Percentiles rank a stretch among this genome's conserved stretches.
Evolutionary conservation across 37 sponge, comb jelly and placozoan genomes (phyloP).

Genomic region (Chondrosia reniformis): DNA sequence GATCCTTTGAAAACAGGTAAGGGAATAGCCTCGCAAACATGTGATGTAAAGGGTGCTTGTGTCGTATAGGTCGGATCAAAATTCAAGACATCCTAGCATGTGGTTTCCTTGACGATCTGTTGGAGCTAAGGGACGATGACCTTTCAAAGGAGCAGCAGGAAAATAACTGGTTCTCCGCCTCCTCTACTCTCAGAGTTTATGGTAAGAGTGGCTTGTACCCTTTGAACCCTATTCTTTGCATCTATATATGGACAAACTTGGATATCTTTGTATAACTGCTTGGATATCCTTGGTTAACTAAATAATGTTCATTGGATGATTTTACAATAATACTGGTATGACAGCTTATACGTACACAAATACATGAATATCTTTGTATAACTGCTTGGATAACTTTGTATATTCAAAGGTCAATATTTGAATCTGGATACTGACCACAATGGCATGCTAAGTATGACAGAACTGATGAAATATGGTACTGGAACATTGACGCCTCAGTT

Average conservation of each 20-base stretch:
- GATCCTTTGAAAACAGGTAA: conserved; percentile 90
- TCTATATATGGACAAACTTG: background rate
- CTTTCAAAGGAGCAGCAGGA: conserved; percentile 77
- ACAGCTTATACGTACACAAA: background rate
- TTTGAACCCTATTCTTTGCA: background rate
- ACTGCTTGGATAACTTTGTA: background rate
- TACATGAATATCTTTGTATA: background rate
- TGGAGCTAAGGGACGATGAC: conserved; percentile 95
- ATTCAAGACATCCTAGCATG: conserved; percentile 92
- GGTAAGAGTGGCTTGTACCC: conserved; percentile 31
- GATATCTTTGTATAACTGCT: background rate
- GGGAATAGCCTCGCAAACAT: background rate
- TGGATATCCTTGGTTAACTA: no score
- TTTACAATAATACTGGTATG: no score
- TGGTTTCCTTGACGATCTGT: conserved; percentile 92
- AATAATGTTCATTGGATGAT: no score
- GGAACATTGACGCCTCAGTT: conserved; percentile 87
- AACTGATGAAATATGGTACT: conserved; percentile 78
- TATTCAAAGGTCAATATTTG: conserved; percentile 80
- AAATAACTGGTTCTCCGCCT: conserved; percentile 96
- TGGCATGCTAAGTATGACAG: conserved; percentile 91
- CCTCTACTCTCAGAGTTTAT: conserved; percentile 92
- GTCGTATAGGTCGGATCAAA: conserved; percentile 63
- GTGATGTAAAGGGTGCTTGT: background rate
- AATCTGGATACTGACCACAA: conserved; percentile 94